Evolutionary conservation across 2,888 invertebrate species (phyloP), one percentile per base, ranked within the genome.

Genomic region (Elysia crispata): DNA sequence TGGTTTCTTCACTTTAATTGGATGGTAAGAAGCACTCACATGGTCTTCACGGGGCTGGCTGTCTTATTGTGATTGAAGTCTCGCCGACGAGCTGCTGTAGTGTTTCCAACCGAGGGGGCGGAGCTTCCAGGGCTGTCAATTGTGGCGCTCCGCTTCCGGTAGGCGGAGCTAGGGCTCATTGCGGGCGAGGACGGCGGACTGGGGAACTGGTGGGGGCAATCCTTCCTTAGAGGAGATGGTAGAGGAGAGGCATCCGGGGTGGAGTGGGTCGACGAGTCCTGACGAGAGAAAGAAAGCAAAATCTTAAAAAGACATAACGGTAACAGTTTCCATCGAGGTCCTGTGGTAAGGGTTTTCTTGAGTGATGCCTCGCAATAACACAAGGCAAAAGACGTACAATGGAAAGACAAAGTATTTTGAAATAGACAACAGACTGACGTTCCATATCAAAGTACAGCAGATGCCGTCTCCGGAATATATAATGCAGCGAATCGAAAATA

Each of bases 171-270:
- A 41, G 41, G 41, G 11, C 41, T 41, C 41, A 41, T 41, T 3
- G 11, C 41, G 0, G 88, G 86, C 18, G 88, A 87, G 0, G 84
- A 83, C 0, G 87, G 87, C 0, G 87, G 87, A 74, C 86, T 86
- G 1, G 87, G 85, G 70, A 88, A 88, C 6, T 81, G 70, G n/a
- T 87, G 85, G 84, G 87, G 83, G 81, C 87, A 83, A 69, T 89
- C 83, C 82, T 87, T 85, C 79, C 83, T 83, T 57, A 86, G 84
- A 6, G 87, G 87, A 0, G 87, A 87, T 13, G 81, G 77, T 77
- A 86, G 79, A 8, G 91, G 87, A 49, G 91, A 88, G 49, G 80
- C 85, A 67, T 89, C 91, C 15, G 88, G 90, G 0, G 89, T 89
- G 18, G 86, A 87, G n/a, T 82, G 50, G 23, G 82, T 81, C 13